These are phyloP conservation scores for Fopius arisanus DNA, from an alignment of 1,140 invertebrate genomes.

Conservation along the genomic window DNA sequence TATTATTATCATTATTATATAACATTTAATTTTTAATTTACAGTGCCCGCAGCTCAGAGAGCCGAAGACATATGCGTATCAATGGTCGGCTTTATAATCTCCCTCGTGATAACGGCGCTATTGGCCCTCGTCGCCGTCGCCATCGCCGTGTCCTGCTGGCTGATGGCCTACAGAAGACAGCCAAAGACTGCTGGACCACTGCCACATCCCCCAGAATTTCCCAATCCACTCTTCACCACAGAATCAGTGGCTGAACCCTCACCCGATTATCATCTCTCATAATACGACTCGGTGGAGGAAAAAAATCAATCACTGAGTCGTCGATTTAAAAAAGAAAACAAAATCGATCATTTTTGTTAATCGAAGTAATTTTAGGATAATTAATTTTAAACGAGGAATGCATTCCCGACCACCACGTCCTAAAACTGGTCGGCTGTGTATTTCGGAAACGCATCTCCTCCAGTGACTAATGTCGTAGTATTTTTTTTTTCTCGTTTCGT, in stretches of 20 bases:
- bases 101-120: conserved; percentile 89
- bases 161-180: conserved; percentile 89
- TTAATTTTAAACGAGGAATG: conserved; percentile 49
- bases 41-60: conserved; percentile 72
- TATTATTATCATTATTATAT: too few relatives aligned
- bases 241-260: conserved; percentile 78
- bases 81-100: conserved; percentile 90
- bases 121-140: conserved; percentile 91
- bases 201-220: conserved; percentile 93
- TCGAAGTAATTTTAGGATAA: background rate
- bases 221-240: conserved; percentile 91
- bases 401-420: conserved; percentile 52
- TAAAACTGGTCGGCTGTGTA: conserved; percentile 51
- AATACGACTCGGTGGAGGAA: conserved; percentile 37
- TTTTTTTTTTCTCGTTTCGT: conserved; percentile 32
- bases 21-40: conserved; percentile 45
- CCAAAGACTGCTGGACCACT: conserved; percentile 86
- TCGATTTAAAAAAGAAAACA: background rate
- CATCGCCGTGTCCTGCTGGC: conserved; percentile 92
- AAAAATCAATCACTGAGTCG: conserved; percentile 19
- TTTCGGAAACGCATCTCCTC: conserved; percentile 59
- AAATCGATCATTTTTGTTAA: background rate
- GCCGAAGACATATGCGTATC: conserved; percentile 92
- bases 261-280: conserved; percentile 77
- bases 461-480: conserved; percentile 53